Conservation (phyloP, 2,888 invertebrate species). For the Exephanes ischioxanthus region DNA sequence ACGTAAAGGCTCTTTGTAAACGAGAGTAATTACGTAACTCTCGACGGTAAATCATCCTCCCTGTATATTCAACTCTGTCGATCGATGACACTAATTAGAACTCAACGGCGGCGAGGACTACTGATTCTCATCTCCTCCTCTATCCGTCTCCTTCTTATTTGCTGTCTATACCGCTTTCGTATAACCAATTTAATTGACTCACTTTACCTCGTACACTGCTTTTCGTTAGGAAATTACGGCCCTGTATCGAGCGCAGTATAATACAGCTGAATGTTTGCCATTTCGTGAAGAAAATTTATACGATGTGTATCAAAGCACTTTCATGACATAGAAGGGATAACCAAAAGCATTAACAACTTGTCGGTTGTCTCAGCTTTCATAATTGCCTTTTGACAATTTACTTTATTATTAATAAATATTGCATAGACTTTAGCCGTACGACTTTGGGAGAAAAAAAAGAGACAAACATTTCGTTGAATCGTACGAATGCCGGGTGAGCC, state of each 20-base stretch:
- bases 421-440: background rate
- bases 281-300: background rate
- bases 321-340: background rate
- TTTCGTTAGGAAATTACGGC: conserved; percentile 36
- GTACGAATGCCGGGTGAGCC: conserved; percentile 18
- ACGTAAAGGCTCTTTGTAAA: conserved; percentile 51
- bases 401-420: background rate
- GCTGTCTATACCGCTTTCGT: conserved; percentile 52
- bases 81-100: conserved; percentile 72
- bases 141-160: conserved; percentile 18
- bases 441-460: conserved; percentile 19
- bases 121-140: conserved; percentile 41
- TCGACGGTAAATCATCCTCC: conserved; percentile 69
- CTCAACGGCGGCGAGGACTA: conserved; percentile 51
- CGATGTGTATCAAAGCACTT: background rate
- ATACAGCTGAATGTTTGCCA: background rate
- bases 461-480: conserved; percentile 43
- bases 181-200: conserved; percentile 63
- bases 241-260: background rate
- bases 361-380: no score
- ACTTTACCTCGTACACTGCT: conserved; percentile 49
- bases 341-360: background rate
- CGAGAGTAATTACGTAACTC: conserved; percentile 69
- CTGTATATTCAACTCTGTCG: conserved; percentile 56
- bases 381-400: background rate